Evolutionary conservation across 2,888 invertebrate species (phyloP).

Genomic region (Laspeyria flexula): DNA sequence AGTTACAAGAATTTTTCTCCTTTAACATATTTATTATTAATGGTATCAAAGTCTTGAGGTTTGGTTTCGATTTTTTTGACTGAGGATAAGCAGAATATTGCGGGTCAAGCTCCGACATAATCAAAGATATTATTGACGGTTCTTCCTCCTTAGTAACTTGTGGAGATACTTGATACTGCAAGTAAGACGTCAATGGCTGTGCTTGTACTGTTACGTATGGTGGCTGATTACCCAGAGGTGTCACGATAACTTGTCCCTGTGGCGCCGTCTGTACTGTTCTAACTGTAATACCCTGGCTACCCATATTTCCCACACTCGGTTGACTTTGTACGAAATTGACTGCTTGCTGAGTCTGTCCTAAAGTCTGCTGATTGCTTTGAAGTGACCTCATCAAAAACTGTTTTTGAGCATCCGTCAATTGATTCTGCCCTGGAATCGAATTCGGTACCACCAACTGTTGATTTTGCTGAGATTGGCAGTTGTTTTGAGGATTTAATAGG

Average conservation of each 20-base stretch:
- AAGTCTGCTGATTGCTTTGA: constrained; percentile 20
- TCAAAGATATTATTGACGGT: constrained; percentile 41
- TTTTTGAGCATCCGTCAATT: constrained; percentile 38
- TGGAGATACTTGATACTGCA: constrained; percentile 31
- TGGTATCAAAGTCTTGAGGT: constrained; percentile 66
- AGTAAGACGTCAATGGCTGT: constrained; percentile 30
- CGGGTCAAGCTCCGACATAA: constrained; percentile 46
- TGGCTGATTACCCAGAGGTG: constrained; percentile 38
- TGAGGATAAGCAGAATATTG: constrained; percentile 32
- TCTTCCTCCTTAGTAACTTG: constrained; percentile 26
- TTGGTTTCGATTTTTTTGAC: constrained; percentile 52
- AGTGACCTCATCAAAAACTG: constrained; percentile 36
- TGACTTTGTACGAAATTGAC: constrained; percentile 19
- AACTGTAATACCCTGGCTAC: constrained; percentile 8
- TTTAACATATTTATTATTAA: constrained; percentile 69
- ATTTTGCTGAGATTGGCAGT: constrained; percentile 25
- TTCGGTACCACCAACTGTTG: constrained; percentile 26
- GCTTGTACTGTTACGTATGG: constrained; percentile 46
- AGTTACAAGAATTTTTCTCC: constrained; percentile 60
- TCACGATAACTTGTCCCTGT: constrained; percentile 27
- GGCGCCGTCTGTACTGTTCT: constrained; percentile 8
- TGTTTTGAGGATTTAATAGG: constrained; percentile 32
- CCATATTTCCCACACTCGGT: constrained; percentile 6
- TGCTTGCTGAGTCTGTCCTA: constrained; percentile 24
- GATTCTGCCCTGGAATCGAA: constrained; percentile 26